Evolutionary conservation across 2,888 invertebrate genomes (phyloP).

Genomic region (Tetramorium bicarinatum): DNA sequence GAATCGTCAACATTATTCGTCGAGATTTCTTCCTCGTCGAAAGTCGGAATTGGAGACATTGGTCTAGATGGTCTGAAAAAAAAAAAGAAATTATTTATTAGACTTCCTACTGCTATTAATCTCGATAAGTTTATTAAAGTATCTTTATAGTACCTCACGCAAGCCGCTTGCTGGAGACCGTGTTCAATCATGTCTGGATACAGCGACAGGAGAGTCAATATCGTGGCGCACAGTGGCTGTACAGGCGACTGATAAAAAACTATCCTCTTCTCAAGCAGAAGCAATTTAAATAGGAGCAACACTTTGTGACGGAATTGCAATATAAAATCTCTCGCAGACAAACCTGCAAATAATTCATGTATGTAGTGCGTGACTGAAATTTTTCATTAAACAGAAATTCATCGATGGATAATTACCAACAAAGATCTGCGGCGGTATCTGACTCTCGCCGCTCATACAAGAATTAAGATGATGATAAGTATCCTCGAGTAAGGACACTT

Average conservation of each 20-base stretch:
- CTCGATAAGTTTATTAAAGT: background rate
- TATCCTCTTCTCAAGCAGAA: slow-evolving; percentile 95
- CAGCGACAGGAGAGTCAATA: slow-evolving; percentile 95
- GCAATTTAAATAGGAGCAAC: slow-evolving; percentile 95
- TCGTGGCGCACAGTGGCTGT: slow-evolving; percentile 94
- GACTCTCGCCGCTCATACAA: slow-evolving; percentile 90
- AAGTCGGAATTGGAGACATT: slow-evolving; percentile 91
- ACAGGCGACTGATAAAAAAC: slow-evolving; percentile 98
- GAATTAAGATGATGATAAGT: slow-evolving; percentile 97
- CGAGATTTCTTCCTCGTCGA: slow-evolving; percentile 86
- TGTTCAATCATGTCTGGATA: slow-evolving; percentile 96
- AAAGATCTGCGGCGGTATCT: slow-evolving; percentile 89
- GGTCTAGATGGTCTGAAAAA: slow-evolving; percentile 89
- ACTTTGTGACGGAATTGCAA: slow-evolving; percentile 97
- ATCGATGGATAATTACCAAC: slow-evolving; percentile 87
- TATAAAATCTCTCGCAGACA: slow-evolving; percentile 93
- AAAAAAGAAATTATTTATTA: background rate
- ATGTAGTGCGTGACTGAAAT: background rate
- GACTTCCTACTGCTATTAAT: background rate
- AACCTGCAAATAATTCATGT: slow-evolving; percentile 88
- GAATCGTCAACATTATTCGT: slow-evolving; percentile 68
- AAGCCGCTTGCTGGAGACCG: slow-evolving; percentile 94
- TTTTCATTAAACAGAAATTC: background rate
- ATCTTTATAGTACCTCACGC: slow-evolving; percentile 89
- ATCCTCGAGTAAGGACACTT: slow-evolving; percentile 95